Evolutionary conservation across 2,888 invertebrate genomes (phyloP).

Genomic region (Theretra japonica): DNA sequence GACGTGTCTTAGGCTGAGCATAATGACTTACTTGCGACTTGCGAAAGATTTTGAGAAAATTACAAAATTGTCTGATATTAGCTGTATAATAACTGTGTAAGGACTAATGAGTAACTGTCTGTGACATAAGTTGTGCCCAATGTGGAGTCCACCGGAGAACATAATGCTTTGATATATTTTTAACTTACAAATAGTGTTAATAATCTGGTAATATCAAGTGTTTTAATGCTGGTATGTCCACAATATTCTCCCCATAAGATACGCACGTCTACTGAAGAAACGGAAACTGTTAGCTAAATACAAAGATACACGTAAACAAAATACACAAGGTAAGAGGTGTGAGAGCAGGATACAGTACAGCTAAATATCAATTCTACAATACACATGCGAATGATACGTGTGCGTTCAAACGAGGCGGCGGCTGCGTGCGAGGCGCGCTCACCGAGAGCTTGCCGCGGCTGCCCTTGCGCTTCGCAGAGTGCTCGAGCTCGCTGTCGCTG

Average conservation of each 20-base stretch:
- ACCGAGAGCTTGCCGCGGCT: conserved; percentile 90
- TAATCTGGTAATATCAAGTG: too few relatives aligned
- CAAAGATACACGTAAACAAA: neutral
- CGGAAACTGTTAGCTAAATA: neutral
- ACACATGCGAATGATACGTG: conserved; percentile 29
- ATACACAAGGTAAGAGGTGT: conserved; percentile 1
- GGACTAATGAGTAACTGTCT: too few relatives aligned
- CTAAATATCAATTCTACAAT: conserved; percentile 24
- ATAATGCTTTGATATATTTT: too few relatives aligned
- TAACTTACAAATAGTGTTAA: too few relatives aligned
- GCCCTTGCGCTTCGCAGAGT: conserved; percentile 80
- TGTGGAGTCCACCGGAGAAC: too few relatives aligned
- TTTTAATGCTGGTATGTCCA: too few relatives aligned
- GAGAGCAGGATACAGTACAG: conserved; percentile 11
- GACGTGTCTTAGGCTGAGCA: too few relatives aligned
- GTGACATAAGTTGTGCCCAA: too few relatives aligned
- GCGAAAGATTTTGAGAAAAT: neutral
- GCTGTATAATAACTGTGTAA: too few relatives aligned
- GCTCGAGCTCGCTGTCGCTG: conserved; percentile 95
- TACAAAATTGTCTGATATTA: too few relatives aligned
- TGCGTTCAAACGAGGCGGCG: conserved; percentile 15
- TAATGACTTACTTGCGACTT: neutral
- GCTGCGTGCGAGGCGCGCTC: conserved; percentile 77
- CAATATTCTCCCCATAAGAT: too few relatives aligned
- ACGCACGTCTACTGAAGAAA: neutral